Conservation (phyloP, 2,797 vertebrate species). For the Onychomys arenicola region DNA sequence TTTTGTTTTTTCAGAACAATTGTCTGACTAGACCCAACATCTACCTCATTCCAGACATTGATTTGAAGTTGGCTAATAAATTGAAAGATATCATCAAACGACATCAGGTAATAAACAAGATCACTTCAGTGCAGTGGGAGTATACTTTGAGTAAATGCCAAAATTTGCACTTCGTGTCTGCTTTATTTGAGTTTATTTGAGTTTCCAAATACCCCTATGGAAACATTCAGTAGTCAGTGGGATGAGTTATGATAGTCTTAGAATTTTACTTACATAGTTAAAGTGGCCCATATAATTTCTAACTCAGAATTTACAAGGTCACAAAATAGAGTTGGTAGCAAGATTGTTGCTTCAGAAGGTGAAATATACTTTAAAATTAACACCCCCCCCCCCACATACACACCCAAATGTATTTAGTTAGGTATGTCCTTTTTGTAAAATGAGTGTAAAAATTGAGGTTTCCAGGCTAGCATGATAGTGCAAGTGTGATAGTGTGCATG, state of each 20-base stretch:
- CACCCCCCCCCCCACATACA: too few relatives aligned
- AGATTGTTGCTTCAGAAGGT: not conserved
- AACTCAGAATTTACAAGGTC: not conserved
- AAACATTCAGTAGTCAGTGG: not conserved
- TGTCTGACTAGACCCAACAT: constrained; percentile 96
- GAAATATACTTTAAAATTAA: not conserved
- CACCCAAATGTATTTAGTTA: not conserved
- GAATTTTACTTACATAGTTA: not conserved
- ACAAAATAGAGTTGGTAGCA: not conserved
- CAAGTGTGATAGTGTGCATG: not conserved
- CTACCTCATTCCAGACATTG: constrained; percentile 96
- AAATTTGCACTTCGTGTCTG: not conserved
- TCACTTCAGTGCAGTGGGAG: constrained; percentile 42
- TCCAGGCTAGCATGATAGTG: not conserved
- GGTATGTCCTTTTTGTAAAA: not conserved
- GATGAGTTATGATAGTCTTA: not conserved
- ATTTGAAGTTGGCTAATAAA: constrained; percentile 96
- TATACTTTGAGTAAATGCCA: not conserved
- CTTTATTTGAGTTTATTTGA: too few relatives aligned
- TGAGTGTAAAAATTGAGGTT: not conserved
- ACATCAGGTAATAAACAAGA: constrained; percentile 92
- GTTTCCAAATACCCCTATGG: not conserved
- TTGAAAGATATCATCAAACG: constrained; percentile 98
- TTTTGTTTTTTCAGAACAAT: constrained; percentile 92
- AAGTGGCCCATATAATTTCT: not conserved